Base-by-base conservation (phyloP, 2,888 invertebrate species). In the Parnassius mnemosyne region DNA sequence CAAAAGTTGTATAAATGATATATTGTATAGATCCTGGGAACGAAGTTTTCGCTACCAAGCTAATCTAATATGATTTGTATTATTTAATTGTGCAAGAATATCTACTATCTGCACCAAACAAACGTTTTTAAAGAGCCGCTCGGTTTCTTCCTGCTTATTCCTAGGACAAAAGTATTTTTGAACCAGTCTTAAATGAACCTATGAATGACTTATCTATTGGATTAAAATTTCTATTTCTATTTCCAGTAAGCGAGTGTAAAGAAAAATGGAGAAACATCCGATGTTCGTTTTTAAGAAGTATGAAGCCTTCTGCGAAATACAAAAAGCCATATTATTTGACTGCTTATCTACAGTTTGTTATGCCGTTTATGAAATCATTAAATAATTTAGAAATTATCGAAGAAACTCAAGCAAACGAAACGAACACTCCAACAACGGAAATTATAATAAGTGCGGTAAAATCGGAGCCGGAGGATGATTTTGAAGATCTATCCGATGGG, bases 201-300 rank as follows among this genome's bases (percentile, higher is more conserved):
- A 34, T 7, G 34, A 34, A 34, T 34, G 34, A 34, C 7, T 34
- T 34, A 7, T 34, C 3, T 34, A 34, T 34, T 34, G 34, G 5
- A 51, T 20, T 9, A 10, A 41, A 34, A 34, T 7, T 34, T 20
- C 20, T 20, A 20, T 20, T 20, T 20, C 7, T 34, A 34, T 51
- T 78, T 77, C 46, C 75, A 78, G 78, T 78, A 3, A 69, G 66
- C 46, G 78, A 78, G 53, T 76, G 75, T 60, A 78, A 77, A 68
- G 78, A 78, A 61, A 78, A 78, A 72, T 78, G 78, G 78, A 68
- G 77, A 11, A 78, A 78, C 44, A 78, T 78, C 60, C 63, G 78
- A 58, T 76, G 76, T 13, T 79, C 78, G 0, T 77, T 75, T 60
- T 61, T 79, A 9, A 72, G 77, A 57, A 78, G 76, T 57, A 69